Evolutionary conservation across 2,113 vertebrate species (phyloP).

Genomic region (Nerophis ophidion): DNA sequence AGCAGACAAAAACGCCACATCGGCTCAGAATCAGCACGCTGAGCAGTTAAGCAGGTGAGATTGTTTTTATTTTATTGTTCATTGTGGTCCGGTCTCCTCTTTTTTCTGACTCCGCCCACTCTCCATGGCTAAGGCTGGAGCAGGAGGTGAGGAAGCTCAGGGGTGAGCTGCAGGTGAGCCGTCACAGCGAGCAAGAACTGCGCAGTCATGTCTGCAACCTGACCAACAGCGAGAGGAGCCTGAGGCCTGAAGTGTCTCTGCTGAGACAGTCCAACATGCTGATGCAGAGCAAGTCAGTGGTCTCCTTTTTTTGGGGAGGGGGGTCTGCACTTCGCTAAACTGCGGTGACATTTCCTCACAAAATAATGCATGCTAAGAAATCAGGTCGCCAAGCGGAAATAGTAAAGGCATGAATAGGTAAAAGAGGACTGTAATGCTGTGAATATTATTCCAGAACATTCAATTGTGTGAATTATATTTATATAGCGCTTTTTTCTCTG

Average conservation of each 20-base stretch:
- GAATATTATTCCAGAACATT: no score
- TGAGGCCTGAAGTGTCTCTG: constrained; percentile 74
- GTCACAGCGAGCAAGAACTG: constrained; percentile 75
- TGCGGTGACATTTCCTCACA: no score
- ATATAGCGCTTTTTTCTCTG: no score
- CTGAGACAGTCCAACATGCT: constrained; percentile 76
- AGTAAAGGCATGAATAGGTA: no score
- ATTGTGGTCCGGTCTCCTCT: not conserved
- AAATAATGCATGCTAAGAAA: not conserved
- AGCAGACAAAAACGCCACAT: constrained; percentile 44
- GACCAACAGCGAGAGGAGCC: constrained; percentile 75
- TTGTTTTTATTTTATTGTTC: not conserved
- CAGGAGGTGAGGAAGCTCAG: constrained; percentile 71
- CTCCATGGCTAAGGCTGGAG: constrained; percentile 59
- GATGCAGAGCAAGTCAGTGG: constrained; percentile 76
- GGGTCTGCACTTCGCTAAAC: no score
- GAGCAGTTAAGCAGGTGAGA: constrained; percentile 70
- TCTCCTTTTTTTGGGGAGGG: not conserved
- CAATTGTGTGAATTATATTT: no score
- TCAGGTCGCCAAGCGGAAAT: no score
- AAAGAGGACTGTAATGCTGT: no score
- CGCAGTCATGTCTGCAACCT: constrained; percentile 75
- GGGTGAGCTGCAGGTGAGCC: constrained; percentile 70
- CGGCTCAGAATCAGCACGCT: constrained; percentile 55
- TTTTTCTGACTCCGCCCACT: not conserved